Conservation (phyloP, 2,888 invertebrate genomes). For the Napeogenes sylphis region DNA sequence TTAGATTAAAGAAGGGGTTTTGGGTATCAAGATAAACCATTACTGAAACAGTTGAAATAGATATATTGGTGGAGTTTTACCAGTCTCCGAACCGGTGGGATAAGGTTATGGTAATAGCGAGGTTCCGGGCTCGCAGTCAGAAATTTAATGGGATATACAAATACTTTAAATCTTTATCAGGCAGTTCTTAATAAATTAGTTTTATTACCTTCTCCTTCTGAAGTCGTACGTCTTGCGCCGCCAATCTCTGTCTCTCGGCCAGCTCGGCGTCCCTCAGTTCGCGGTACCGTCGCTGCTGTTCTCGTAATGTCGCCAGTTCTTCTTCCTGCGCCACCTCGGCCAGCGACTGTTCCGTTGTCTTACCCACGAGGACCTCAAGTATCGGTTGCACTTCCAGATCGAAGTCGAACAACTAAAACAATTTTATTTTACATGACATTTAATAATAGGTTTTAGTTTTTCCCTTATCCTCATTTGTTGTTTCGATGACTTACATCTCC, state of each 20-base stretch:
- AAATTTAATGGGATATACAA: too few species aligned
- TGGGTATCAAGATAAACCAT: too few species aligned
- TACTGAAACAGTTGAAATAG: too few species aligned
- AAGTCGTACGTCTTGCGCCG: slow-evolving; percentile 85
- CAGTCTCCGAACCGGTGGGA: too few species aligned
- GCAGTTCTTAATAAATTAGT: neutral
- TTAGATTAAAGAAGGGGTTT: too few species aligned
- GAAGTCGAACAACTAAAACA: slow-evolving; percentile 88
- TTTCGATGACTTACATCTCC: slow-evolving; percentile 83
- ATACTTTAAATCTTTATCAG: too few species aligned
- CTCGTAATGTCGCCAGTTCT: slow-evolving; percentile 88
- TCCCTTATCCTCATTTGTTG: too few species aligned
- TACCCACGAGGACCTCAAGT: slow-evolving; percentile 91
- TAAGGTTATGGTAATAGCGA: too few species aligned
- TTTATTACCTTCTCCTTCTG: slow-evolving; percentile 79
- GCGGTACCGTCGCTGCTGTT: slow-evolving; percentile 84
- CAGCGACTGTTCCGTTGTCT: slow-evolving; percentile 92
- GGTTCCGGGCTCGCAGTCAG: too few species aligned
- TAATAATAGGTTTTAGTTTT: neutral
- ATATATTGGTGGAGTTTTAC: too few species aligned
- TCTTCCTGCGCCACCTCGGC: slow-evolving; percentile 95
- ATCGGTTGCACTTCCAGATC: slow-evolving; percentile 94
- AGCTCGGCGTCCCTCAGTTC: slow-evolving; percentile 87
- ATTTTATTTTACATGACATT: neutral
- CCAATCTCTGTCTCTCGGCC: slow-evolving; percentile 87